These are phyloP conservation scores for Agrotis clavis DNA, from an alignment of 2,888 invertebrate genomes.

Conservation along the genomic window DNA sequence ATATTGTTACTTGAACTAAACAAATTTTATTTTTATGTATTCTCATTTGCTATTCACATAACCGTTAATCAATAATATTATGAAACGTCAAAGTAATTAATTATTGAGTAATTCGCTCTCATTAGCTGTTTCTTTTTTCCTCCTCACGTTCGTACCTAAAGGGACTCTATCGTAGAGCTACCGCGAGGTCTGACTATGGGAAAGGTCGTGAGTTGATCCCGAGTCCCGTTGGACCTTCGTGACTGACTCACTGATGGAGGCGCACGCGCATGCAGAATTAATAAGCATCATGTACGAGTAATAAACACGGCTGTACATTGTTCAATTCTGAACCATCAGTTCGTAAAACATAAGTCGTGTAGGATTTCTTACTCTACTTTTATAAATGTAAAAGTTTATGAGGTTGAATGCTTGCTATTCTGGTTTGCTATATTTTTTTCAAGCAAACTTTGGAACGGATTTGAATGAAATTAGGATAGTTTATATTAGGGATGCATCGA, in stretches of 20 bases:
- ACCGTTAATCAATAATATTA: too few relatives aligned
- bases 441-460: too few relatives aligned
- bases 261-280: slow-evolving; percentile 15
- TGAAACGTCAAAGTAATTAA: too few relatives aligned
- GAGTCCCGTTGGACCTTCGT: slow-evolving; percentile 47
- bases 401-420: too few relatives aligned
- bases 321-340: background rate
- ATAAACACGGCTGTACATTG: background rate
- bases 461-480: too few relatives aligned
- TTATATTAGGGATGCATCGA: too few relatives aligned
- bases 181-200: slow-evolving; percentile 39
- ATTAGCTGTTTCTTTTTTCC: background rate
- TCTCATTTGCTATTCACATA: background rate
- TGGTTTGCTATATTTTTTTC: too few relatives aligned
- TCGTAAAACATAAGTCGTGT: background rate
- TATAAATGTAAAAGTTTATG: too few relatives aligned
- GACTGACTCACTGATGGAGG: slow-evolving; percentile 44
- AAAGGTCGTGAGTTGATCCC: slow-evolving; percentile 58
- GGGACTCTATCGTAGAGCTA: slow-evolving; percentile 38
- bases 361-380: too few relatives aligned
- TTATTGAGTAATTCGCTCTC: too few relatives aligned
- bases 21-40: background rate
- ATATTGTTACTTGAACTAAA: background rate
- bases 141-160: slow-evolving; percentile 11
- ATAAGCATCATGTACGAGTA: slow-evolving; percentile 7